Conservation (phyloP, 2,113 vertebrate species). For the Sigmodon hispidus region DNA sequence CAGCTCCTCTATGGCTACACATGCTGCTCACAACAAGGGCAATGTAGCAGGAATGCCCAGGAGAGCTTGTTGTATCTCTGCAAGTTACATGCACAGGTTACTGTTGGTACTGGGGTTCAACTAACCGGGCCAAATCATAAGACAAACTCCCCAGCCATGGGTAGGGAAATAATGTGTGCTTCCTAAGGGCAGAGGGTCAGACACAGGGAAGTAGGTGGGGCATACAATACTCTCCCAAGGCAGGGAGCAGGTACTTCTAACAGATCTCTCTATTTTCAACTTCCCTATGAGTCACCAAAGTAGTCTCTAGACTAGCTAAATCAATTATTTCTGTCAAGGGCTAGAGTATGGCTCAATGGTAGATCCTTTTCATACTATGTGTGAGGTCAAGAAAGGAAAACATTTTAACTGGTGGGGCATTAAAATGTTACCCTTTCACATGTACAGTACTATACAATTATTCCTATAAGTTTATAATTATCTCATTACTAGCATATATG, state of each 20-base stretch:
- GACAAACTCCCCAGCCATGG: neutral
- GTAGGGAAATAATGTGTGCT: neutral
- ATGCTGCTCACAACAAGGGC: neutral
- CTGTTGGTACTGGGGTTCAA: neutral
- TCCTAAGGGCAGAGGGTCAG: neutral
- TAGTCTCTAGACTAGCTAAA: neutral
- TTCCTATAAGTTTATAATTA: neutral
- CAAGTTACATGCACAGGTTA: neutral
- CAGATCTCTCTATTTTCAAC: neutral
- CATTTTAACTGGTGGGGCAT: neutral
- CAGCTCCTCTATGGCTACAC: neutral
- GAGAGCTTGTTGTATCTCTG: neutral
- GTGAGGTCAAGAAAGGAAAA: neutral
- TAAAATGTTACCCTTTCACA: neutral
- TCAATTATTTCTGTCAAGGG: neutral
- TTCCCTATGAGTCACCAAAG: neutral
- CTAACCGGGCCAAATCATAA: neutral
- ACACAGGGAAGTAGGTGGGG: neutral
- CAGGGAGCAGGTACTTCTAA: neutral
- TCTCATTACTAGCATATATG: neutral
- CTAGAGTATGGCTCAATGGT: neutral
- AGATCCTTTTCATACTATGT: neutral
- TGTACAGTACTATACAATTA: neutral
- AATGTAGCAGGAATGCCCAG: neutral
- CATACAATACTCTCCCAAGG: neutral